Conservation (phyloP, 1,140 invertebrate genomes). For the Samia ricini region DNA sequence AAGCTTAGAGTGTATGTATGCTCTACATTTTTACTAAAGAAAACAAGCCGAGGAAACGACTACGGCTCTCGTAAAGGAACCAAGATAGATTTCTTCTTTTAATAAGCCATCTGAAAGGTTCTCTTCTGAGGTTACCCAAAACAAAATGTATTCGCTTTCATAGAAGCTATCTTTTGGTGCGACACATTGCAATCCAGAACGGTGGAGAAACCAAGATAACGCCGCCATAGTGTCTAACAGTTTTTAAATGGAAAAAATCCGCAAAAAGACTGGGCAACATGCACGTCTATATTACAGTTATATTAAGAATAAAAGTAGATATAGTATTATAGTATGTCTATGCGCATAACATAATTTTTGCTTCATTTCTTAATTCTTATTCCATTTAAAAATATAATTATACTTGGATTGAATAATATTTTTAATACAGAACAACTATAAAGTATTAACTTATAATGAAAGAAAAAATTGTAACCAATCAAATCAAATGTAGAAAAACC, state of each 20-base stretch:
- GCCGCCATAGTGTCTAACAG: conserved; percentile 17
- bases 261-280: neutral
- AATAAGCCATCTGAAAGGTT: conserved; percentile 35
- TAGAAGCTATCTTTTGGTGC: conserved; percentile 21
- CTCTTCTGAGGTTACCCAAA: conserved; percentile 21
- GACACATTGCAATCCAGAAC: conserved; percentile 15
- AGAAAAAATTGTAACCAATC: too few species aligned
- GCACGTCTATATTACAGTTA: neutral
- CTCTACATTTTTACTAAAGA: conserved; percentile 17
- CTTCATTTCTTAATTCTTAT: too few species aligned
- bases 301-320: too few species aligned
- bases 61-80: conserved; percentile 23
- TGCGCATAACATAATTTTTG: too few species aligned
- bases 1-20: conserved; percentile 11
- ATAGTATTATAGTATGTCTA: too few species aligned
- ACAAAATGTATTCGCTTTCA: conserved; percentile 25
- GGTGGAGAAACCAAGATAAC: conserved; percentile 22
- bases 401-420: too few species aligned
- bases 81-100: conserved; percentile 31
- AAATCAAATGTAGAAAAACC: too few species aligned
- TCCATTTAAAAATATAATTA: too few species aligned
- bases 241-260: conserved; percentile 30
- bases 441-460: too few species aligned
- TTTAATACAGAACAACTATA: too few species aligned
- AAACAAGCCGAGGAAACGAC: conserved; percentile 11